Evolutionary conservation across 2,888 invertebrate genomes (phyloP).

Genomic region (Gymnocheta viridis): DNA sequence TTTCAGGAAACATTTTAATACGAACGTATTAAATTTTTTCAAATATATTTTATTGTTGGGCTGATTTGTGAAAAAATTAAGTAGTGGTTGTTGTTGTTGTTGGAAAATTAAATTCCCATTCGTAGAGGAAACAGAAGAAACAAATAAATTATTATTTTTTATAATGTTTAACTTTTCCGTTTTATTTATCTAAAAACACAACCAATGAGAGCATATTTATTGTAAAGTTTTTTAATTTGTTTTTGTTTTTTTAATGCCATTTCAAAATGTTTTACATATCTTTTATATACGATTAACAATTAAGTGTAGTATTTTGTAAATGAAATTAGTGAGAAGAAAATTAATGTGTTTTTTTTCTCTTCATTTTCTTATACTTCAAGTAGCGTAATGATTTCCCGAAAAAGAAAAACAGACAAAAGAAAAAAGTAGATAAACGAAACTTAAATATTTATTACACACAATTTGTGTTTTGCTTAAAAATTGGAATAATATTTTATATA

Average conservation of each 20-base stretch:
- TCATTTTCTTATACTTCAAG: constrained; percentile 16
- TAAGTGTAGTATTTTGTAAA: constrained; percentile 7
- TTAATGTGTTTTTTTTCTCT: background rate
- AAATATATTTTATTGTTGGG: background rate
- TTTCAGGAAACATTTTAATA: constrained; percentile 47
- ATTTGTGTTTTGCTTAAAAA: constrained; percentile 21
- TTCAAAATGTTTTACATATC: constrained; percentile 43
- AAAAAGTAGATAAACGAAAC: background rate
- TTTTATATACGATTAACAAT: constrained; percentile 60
- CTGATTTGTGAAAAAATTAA: constrained; percentile 10
- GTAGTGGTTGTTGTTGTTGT: background rate
- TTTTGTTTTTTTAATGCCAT: constrained; percentile 58
- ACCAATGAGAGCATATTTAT: constrained; percentile 82
- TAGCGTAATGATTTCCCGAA: constrained; percentile 41
- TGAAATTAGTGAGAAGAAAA: constrained; percentile 25
- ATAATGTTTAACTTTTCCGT: constrained; percentile 57
- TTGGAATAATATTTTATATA: constrained; percentile 17
- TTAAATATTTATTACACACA: background rate
- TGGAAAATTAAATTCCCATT: background rate
- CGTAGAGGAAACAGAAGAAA: constrained; percentile 1
- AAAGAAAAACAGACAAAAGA: background rate
- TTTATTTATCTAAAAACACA: constrained; percentile 81
- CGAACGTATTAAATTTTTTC: constrained; percentile 45
- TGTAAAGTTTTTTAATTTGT: constrained; percentile 70
- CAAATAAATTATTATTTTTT: constrained; percentile 28